phyloP scores from a whole-genome alignment of 2,113 vertebrate species.

The Cephalophus harveyi region DNA sequence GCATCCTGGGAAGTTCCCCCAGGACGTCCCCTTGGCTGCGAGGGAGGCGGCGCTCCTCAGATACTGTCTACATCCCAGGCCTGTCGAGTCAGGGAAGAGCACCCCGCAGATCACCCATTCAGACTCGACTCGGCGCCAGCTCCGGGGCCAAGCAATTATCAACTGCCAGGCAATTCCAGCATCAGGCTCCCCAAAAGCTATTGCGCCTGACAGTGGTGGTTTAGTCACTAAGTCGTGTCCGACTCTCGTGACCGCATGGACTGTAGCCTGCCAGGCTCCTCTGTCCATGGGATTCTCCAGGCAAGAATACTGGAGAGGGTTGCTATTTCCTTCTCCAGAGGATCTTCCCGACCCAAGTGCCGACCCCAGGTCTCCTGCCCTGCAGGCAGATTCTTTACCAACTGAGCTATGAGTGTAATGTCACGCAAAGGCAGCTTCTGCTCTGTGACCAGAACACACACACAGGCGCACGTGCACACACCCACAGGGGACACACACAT shows the following conservation, averaged over 20 bases:
- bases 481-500: neutral
- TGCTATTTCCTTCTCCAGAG: too few species aligned
- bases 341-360: too few species aligned
- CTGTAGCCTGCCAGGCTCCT: too few species aligned
- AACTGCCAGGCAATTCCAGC: neutral
- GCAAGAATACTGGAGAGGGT: too few species aligned
- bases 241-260: too few species aligned
- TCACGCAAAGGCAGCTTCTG: neutral
- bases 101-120: slow-evolving; percentile 11
- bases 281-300: too few species aligned
- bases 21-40: neutral
- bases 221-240: too few species aligned
- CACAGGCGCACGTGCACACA: fast-evolving
- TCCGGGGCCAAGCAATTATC: slow-evolving; percentile 32
- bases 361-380: too few species aligned
- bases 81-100: slow-evolving; percentile 51
- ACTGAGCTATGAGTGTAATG: too few species aligned
- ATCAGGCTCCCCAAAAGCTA: neutral
- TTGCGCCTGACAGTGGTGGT: neutral
- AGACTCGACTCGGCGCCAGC: slow-evolving; percentile 24
- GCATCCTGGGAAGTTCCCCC: slow-evolving; percentile 33
- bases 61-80: slow-evolving; percentile 14
- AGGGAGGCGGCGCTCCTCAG: slow-evolving; percentile 28
- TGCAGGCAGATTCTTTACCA: too few species aligned
- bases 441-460: neutral